A percentile compares a stretch with the other conserved stretches of the same genome.
phyloP scores from a whole-genome alignment of 2,888 invertebrate species.

The Matsumyia berberina region DNA sequence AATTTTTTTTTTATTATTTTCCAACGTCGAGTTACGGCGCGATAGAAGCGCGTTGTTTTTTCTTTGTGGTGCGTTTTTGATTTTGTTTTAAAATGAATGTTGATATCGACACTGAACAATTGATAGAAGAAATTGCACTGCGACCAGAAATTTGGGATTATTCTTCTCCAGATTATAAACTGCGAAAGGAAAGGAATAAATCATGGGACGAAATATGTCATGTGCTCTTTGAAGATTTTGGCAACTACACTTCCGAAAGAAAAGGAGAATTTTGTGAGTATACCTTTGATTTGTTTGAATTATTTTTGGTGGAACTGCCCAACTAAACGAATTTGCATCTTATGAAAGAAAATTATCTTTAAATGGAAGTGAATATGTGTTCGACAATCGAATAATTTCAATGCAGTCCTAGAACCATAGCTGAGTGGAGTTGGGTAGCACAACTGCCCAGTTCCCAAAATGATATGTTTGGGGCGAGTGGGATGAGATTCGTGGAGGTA shows the following conservation, averaged over 20 bases:
- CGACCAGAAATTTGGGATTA: slow-evolving; percentile 4
- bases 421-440: no score
- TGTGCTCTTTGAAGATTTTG: neutral
- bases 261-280: slow-evolving; percentile 20
- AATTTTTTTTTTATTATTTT: no score
- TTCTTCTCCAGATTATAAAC: neutral
- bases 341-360: no score
- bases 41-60: neutral
- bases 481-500: no score
- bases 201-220: slow-evolving; percentile 10
- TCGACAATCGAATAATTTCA: no score
- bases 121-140: slow-evolving; percentile 9
- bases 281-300: neutral
- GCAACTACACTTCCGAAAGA: neutral
- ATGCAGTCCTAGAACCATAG: no score
- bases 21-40: no score
- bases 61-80: neutral
- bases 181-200: neutral
- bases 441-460: no score
- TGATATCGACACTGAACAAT: neutral
- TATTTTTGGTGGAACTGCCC: neutral
- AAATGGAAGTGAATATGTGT: no score
- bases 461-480: no score
- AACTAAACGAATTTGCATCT: no score
- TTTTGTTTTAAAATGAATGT: neutral